Conservation (phyloP, 2,888 invertebrate species). For the Listrodromus nycthemerus region DNA sequence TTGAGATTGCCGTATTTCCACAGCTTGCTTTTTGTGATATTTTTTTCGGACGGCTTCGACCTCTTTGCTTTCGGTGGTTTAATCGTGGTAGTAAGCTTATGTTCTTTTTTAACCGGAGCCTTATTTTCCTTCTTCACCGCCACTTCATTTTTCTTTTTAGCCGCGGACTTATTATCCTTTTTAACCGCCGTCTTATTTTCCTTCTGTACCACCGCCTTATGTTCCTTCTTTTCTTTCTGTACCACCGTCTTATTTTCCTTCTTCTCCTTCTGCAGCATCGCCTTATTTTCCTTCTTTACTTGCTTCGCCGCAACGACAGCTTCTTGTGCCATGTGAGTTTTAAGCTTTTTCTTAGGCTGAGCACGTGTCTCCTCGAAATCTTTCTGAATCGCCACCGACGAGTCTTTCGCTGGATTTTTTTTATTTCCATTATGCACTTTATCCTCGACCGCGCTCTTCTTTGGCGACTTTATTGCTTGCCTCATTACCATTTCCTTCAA, state of each 20-base stretch:
- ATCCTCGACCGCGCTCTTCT: not conserved
- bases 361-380: constrained; percentile 46
- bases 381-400: not conserved
- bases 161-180: constrained; percentile 34
- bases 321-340: constrained; percentile 9
- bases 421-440: constrained; percentile 26
- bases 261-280: not conserved
- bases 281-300: not conserved
- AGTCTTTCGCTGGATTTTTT: constrained; percentile 27
- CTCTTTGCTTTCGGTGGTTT: constrained; percentile 31
- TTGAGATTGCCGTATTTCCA: constrained; percentile 44
- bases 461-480: not conserved
- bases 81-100: too few species aligned
- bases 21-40: not conserved
- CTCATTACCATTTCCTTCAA: not conserved
- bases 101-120: not conserved
- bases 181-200: constrained; percentile 29
- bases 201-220: constrained; percentile 26
- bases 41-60: constrained; percentile 16
- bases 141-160: constrained; percentile 45
- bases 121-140: constrained; percentile 32
- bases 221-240: constrained; percentile 15
- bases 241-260: not conserved
- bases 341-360: constrained; percentile 19
- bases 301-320: constrained; percentile 3